phyloP scores from a whole-genome alignment of 2,888 invertebrate genomes.

The Apamea monoglypha region DNA sequence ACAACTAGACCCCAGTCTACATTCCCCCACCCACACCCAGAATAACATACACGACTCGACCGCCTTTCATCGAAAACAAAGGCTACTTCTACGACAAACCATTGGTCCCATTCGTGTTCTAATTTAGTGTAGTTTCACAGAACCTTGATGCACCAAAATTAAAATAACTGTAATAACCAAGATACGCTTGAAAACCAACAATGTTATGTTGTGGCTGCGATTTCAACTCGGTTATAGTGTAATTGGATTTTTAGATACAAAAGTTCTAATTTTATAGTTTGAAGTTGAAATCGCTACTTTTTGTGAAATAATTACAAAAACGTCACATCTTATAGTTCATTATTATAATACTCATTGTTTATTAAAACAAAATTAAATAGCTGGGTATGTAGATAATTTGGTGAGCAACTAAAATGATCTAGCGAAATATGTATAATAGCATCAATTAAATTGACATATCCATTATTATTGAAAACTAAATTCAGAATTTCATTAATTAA shows the following conservation, averaged over 20 bases:
- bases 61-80: conserved; percentile 81
- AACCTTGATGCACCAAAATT: conserved; percentile 63
- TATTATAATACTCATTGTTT: not conserved
- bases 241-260: conserved; percentile 38
- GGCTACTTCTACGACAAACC: conserved; percentile 88
- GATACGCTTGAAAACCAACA: not conserved
- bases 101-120: conserved; percentile 84
- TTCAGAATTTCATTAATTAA: conserved; percentile 19
- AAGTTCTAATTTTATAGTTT: conserved; percentile 19
- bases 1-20: conserved; percentile 47
- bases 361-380: not conserved
- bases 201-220: not conserved
- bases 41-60: conserved; percentile 77
- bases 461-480: not conserved
- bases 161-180: not conserved
- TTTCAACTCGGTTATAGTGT: conserved; percentile 10
- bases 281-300: conserved; percentile 5
- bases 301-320: not conserved
- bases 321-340: no score
- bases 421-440: not conserved
- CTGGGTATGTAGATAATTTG: not conserved
- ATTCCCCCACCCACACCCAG: conserved; percentile 62
- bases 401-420: not conserved
- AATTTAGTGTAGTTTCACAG: conserved; percentile 69
- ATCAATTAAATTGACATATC: not conserved